Conservation (phyloP, 2,888 invertebrate species). For the Drymonia ruficornis region DNA sequence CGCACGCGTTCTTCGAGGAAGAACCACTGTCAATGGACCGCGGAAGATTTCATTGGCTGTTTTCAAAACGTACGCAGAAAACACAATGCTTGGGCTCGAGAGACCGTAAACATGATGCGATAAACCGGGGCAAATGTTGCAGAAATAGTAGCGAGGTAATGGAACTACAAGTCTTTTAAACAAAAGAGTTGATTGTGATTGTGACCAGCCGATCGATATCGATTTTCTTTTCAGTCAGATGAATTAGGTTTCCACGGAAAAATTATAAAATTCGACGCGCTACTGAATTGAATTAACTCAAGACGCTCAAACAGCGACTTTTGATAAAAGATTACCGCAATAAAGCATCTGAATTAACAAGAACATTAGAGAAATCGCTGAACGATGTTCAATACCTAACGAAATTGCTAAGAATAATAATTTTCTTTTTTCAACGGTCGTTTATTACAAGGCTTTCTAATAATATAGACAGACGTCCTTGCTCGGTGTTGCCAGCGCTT, state of each 20-base stretch:
- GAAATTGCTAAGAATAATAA: not conserved
- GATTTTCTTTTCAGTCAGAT: not conserved
- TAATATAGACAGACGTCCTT: constrained; percentile 30
- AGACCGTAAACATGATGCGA: constrained; percentile 23
- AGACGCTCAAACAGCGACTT: not conserved
- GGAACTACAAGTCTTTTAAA: not conserved
- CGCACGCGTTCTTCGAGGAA: constrained; percentile 77
- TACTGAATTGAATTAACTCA: not conserved
- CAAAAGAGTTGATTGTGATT: not conserved
- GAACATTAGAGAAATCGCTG: not conserved
- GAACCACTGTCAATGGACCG: constrained; percentile 52
- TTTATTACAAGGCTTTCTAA: constrained; percentile 15
- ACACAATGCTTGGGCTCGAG: constrained; percentile 21
- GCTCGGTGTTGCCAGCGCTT: constrained; percentile 24
- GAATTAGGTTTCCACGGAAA: not conserved
- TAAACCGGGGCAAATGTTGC: constrained; percentile 11
- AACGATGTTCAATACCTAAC: not conserved
- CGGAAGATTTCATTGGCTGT: constrained; percentile 56
- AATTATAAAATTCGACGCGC: not conserved
- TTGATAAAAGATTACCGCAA: not conserved
- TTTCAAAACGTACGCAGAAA: constrained; percentile 65
- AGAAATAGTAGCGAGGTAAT: not conserved
- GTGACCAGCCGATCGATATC: not conserved
- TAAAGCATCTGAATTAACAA: not conserved
- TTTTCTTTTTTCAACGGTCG: not conserved